Conservation (phyloP, 2,797 vertebrate genomes). For the Centropyge bicolor region DNA sequence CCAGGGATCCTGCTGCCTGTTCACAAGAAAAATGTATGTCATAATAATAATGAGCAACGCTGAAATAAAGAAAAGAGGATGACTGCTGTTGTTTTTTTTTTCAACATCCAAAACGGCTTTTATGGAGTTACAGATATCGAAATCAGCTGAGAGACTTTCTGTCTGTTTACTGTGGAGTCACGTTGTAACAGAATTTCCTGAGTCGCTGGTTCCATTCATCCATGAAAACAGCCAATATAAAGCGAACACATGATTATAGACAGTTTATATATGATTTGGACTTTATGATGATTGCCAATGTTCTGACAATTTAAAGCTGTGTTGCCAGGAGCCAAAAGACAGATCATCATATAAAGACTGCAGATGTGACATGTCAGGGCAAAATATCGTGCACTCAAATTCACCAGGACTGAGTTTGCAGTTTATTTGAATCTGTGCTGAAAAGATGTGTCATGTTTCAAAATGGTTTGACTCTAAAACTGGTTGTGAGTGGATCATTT, state of each 20-base stretch:
- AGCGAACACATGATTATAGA: neutral
- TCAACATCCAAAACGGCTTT: neutral
- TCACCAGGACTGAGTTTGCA: neutral
- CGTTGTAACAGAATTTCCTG: neutral
- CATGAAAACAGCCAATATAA: neutral
- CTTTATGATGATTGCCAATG: no score
- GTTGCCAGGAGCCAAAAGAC: no score
- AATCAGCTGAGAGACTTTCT: neutral
- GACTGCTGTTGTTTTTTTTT: neutral
- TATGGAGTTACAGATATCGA: neutral
- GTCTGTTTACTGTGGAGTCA: neutral
- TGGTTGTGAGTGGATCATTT: neutral
- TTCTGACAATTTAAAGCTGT: no score
- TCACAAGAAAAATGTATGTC: conserved; percentile 30
- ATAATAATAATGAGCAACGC: conserved; percentile 16
- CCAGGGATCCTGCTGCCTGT: conserved; percentile 24
- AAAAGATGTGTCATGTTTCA: neutral
- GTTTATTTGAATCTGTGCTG: no score
- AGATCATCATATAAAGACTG: neutral
- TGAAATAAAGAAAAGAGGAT: neutral
- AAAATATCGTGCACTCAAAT: neutral
- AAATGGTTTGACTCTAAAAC: neutral
- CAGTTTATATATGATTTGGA: no score
- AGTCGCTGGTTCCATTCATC: no score
- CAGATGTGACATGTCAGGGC: neutral